A percentile compares a stretch with the other conserved stretches of the same genome.
These are phyloP conservation scores for Luidia sarsii DNA, from an alignment of 53 echinoderm and acorn worm genomes.

Conservation along the genomic window DNA sequence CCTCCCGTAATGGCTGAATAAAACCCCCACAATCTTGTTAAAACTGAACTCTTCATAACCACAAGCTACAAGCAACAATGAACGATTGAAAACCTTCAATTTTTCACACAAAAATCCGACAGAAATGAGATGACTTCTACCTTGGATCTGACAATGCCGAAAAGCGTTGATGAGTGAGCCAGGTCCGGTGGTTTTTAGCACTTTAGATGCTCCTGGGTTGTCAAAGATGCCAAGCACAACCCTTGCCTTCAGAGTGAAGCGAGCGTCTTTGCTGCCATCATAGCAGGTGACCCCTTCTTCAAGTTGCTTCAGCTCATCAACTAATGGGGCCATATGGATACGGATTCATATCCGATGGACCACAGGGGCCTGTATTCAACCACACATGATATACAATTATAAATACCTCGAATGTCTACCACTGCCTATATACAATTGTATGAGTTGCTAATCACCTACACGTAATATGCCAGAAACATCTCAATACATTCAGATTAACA, in stretches of 20 bases:
- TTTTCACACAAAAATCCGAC: not conserved
- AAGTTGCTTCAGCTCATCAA: conserved; percentile 2
- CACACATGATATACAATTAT: not conserved
- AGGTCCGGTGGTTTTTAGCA: conserved; percentile 3
- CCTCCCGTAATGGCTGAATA: too few relatives aligned
- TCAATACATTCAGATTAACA: too few relatives aligned
- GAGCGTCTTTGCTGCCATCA: not conserved
- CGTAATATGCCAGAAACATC: too few relatives aligned
- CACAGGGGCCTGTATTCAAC: not conserved
- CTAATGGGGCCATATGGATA: conserved; percentile 3
- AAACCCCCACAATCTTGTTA: too few relatives aligned
- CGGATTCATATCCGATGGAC: not conserved
- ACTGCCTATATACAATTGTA: not conserved
- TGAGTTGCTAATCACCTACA: not conserved
- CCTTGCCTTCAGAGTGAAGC: conserved; percentile 7
- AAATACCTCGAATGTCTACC: not conserved
- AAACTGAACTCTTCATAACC: too few relatives aligned
- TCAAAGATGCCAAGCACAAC: conserved; percentile 2
- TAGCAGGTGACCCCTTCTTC: not conserved
- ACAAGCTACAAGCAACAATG: too few relatives aligned
- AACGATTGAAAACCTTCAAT: not conserved
- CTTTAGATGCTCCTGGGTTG: not conserved
- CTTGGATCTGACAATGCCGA: not conserved
- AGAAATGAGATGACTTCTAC: too few relatives aligned
- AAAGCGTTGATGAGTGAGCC: conserved; percentile 1